Base-by-base conservation (phyloP, 1,140 invertebrate species). In the Neuroterus valhalla region DNA sequence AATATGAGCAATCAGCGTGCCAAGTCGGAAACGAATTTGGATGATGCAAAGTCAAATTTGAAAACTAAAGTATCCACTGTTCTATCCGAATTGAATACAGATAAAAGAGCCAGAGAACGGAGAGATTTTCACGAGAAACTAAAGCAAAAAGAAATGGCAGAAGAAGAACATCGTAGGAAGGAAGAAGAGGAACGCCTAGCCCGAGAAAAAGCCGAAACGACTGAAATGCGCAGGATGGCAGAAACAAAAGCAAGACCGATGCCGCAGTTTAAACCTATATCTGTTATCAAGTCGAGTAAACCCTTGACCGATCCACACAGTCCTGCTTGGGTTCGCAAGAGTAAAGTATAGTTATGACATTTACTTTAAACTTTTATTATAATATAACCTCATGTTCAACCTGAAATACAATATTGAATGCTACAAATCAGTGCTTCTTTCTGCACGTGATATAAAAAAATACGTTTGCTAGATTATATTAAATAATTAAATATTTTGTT, bases 91-190 rank as follows among this genome's bases (percentile, higher is more conserved):
- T 76, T 89, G 6, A 87, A 88, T 44, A 89, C 87, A 0, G 88
- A 90, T 15, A 87, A 86, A 66, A 80, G 89, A 52, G 87, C 87
- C 0, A 85, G 76, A 17, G 80, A 89, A 38, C 77, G 89, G 68
- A 75, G 72, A 1, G 84, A 86, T 38, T 90, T 85, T 69, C 85
- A 91, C 23, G 85, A 89, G 14, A 86, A 85, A 11, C 6, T 90
- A 0, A 89, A 82, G 38, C 80, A 81, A 10, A 89, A 87, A 21
- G 85, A 89, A 79, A 72, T 77, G 5, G 72, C 82, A 12, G 74
- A 83, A 1, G 83, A 82, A n/a, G 76, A 75, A 4, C 74, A 79
- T 3, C 84, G 78, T 14, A 78, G 70, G 26, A 78, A 83, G 42
- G 75, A 74, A 3, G 77, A 85, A 50, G 84, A 85, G 21, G 80